Percentiles rank a stretch among this genome's conserved stretches.
These are phyloP conservation scores for Lacanobia oleracea DNA, from an alignment of 2,888 invertebrate genomes.

Conservation along the genomic window DNA sequence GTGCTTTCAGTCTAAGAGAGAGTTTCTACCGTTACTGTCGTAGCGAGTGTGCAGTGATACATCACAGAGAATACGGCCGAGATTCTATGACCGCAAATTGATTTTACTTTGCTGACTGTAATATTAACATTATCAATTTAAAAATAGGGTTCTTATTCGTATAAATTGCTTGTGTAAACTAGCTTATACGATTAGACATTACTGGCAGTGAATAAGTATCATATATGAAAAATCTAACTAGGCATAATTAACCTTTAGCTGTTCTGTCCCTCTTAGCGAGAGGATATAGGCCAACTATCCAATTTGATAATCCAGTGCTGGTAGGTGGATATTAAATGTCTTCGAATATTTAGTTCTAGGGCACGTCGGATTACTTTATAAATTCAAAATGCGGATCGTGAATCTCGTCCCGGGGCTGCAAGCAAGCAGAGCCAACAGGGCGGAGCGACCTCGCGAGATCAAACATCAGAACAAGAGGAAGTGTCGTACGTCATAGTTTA, in stretches of 20 bases:
- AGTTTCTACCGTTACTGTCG: constrained; percentile 48
- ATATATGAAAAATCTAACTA: neutral
- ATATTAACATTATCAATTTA: neutral
- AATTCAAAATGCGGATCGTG: neutral
- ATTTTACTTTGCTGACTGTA: neutral
- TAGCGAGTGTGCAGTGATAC: constrained; percentile 60
- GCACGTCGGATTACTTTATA: neutral
- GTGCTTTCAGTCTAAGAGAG: constrained; percentile 57
- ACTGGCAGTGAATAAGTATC: neutral
- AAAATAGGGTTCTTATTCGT: neutral
- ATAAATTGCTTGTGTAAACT: neutral
- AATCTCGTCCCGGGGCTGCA: neutral
- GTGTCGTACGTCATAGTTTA: constrained; percentile 75
- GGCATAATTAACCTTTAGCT: neutral
- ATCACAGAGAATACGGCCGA: constrained; percentile 61
- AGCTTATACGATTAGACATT: neutral
- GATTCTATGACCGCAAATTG: neutral
- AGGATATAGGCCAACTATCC: neutral
- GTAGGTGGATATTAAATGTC: neutral
- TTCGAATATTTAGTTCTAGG: neutral
- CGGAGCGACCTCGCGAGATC: constrained; percentile 69
- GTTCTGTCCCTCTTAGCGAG: neutral
- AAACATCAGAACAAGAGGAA: constrained; percentile 67
- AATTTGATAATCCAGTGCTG: neutral
- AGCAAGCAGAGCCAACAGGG: constrained; percentile 40